These are phyloP conservation scores for Frankliniella intonsa DNA, from an alignment of 2,888 invertebrate species.

Conservation along the genomic window DNA sequence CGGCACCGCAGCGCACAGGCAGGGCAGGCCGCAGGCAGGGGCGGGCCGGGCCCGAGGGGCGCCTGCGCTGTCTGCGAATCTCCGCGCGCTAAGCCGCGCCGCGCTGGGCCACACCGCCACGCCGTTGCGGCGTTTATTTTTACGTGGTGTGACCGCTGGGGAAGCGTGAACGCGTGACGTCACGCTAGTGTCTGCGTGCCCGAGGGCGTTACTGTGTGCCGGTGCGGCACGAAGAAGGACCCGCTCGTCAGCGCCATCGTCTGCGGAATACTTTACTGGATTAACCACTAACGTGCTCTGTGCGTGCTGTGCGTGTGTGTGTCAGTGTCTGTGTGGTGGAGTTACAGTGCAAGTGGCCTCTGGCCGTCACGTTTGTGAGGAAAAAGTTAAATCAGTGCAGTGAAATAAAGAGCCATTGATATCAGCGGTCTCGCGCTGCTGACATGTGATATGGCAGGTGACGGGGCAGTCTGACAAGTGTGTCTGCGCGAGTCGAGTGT, in stretches of 20 bases:
- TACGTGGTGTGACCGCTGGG: slow-evolving; percentile 5
- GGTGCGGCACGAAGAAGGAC: too few relatives aligned
- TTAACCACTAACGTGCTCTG: too few relatives aligned
- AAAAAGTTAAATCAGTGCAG: not conserved
- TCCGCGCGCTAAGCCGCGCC: too few relatives aligned
- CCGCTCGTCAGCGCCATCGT: too few relatives aligned
- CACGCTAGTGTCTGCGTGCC: not conserved
- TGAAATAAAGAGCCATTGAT: not conserved
- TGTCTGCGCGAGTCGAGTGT: not conserved
- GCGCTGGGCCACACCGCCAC: not conserved
- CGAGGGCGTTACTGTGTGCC: not conserved
- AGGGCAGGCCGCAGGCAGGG: not conserved
- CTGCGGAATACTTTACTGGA: too few relatives aligned
- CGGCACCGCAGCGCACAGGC: too few relatives aligned
- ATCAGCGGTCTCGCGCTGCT: not conserved
- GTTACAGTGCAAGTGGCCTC: not conserved
- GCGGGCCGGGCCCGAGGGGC: not conserved
- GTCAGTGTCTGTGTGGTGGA: not conserved
- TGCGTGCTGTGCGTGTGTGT: not conserved
- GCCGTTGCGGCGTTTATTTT: not conserved
- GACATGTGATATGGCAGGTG: not conserved
- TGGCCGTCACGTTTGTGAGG: not conserved
- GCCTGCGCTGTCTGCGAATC: not conserved
- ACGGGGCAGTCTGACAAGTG: not conserved
- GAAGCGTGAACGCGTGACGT: too few relatives aligned